Evolutionary conservation across 2,113 vertebrate species (phyloP).

Genomic region (Synchiropus splendidus): DNA sequence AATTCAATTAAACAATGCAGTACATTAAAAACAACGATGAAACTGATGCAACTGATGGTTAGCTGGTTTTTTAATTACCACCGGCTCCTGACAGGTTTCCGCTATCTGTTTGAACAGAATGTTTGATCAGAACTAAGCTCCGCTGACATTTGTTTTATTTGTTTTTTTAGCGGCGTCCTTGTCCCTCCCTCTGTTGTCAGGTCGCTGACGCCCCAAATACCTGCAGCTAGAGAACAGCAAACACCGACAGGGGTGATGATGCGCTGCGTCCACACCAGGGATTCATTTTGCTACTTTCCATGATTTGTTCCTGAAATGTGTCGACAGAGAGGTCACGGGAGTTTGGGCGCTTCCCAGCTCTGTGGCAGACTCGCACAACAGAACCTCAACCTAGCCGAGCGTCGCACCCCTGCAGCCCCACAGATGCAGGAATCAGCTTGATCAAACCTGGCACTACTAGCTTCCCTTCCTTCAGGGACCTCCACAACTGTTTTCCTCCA

Average conservation of each 20-base stretch:
- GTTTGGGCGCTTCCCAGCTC: conserved; percentile 10
- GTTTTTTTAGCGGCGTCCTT: conserved; percentile 24
- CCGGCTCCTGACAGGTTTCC: conserved; percentile 14
- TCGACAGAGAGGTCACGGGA: conserved; percentile 14
- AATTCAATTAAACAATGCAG: too few species aligned
- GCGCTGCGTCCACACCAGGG: conserved; percentile 1
- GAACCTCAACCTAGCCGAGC: conserved; percentile 37
- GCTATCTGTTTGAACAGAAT: conserved; percentile 48
- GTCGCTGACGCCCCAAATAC: conserved; percentile 41
- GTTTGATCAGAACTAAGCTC: conserved; percentile 55
- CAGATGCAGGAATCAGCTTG: conserved; percentile 39
- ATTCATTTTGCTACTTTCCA: conserved; percentile 1
- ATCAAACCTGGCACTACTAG: conserved; percentile 57
- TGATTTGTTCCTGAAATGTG: conserved; percentile 10
- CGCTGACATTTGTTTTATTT: conserved; percentile 28
- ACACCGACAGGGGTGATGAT: conserved; percentile 2
- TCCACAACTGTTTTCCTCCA: conserved; percentile 32
- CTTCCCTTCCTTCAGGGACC: conserved; percentile 51
- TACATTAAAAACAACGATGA: too few species aligned
- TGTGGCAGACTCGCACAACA: conserved; percentile 39
- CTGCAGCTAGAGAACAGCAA: conserved; percentile 13
- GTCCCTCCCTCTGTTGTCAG: conserved; percentile 34
- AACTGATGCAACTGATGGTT: conserved; percentile 17
- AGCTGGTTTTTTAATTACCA: conserved; percentile 32
- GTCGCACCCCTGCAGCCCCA: conserved; percentile 29